A percentile compares a stretch with the other conserved stretches of the same genome.
Evolutionary conservation across 2,888 invertebrate species (phyloP).

Genomic region (Drosophila robusta): DNA sequence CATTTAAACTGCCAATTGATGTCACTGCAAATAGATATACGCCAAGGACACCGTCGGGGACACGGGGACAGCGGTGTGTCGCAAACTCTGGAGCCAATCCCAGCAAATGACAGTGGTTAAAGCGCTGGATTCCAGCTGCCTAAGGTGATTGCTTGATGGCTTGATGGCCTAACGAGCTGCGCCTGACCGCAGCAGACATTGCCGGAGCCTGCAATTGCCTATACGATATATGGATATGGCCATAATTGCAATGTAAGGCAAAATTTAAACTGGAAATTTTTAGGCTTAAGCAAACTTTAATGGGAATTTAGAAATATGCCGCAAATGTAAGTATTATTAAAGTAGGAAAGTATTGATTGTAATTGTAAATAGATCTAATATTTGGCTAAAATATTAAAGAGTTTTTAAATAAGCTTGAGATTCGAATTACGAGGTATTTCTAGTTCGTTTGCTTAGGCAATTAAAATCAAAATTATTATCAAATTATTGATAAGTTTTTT

Average conservation of each 20-base stretch:
- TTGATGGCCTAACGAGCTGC: constrained; percentile 28
- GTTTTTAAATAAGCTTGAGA: no score
- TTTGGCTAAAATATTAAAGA: no score
- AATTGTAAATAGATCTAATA: no score
- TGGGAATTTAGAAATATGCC: no score
- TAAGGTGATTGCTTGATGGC: constrained; percentile 35
- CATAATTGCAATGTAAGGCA: constrained; percentile 19
- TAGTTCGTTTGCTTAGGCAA: no score
- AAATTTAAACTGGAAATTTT: constrained; percentile 1
- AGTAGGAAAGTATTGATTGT: neutral
- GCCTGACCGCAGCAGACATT: constrained; percentile 27
- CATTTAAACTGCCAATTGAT: constrained; percentile 84
- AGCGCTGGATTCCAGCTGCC: constrained; percentile 50
- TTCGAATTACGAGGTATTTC: no score
- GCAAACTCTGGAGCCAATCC: constrained; percentile 55
- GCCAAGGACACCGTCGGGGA: constrained; percentile 3
- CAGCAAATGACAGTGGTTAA: constrained; percentile 59
- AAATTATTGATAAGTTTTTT: no score
- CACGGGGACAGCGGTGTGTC: neutral
- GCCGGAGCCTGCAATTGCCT: constrained; percentile 17
- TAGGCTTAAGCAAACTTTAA: neutral
- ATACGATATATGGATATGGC: constrained; percentile 11
- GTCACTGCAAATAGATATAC: constrained; percentile 69
- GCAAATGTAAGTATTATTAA: neutral
- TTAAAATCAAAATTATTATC: no score